Conservation (phyloP, 2,888 invertebrate species). For the Allygus modestus region DNA sequence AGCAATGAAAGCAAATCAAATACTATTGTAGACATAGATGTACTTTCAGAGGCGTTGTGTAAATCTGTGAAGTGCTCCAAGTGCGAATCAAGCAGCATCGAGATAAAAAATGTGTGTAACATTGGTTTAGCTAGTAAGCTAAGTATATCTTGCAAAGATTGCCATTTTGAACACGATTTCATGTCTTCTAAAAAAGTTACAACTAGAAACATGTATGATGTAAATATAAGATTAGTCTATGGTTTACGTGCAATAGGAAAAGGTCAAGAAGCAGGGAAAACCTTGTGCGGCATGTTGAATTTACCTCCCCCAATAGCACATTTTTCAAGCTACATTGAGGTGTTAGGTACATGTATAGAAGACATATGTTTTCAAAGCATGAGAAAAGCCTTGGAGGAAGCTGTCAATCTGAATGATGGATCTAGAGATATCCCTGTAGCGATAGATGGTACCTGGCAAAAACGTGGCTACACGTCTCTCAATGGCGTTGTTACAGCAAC, state of each 20-base stretch:
- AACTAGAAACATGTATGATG: too few relatives aligned
- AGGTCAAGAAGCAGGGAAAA: background rate
- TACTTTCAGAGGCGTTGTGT: too few relatives aligned
- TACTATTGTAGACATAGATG: too few relatives aligned
- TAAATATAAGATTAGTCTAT: background rate
- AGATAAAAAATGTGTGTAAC: background rate
- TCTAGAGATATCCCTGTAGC: too few relatives aligned
- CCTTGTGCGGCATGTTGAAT: background rate
- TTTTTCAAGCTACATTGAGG: background rate
- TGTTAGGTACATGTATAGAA: background rate
- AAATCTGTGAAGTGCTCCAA: too few relatives aligned
- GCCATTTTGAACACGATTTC: background rate
- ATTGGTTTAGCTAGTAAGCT: background rate
- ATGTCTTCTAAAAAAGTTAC: slow-evolving; percentile 5
- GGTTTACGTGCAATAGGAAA: background rate
- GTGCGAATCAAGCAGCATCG: background rate
- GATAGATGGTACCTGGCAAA: too few relatives aligned
- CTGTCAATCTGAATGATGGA: too few relatives aligned
- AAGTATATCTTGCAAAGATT: background rate
- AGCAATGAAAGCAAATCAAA: too few relatives aligned
- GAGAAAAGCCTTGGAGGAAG: too few relatives aligned
- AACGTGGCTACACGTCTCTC: too few relatives aligned
- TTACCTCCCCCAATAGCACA: background rate
- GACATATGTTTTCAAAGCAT: too few relatives aligned
- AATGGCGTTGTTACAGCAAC: too few relatives aligned